Conservation (phyloP, 2,113 vertebrate species). For the Gymnorhina tibicen region DNA sequence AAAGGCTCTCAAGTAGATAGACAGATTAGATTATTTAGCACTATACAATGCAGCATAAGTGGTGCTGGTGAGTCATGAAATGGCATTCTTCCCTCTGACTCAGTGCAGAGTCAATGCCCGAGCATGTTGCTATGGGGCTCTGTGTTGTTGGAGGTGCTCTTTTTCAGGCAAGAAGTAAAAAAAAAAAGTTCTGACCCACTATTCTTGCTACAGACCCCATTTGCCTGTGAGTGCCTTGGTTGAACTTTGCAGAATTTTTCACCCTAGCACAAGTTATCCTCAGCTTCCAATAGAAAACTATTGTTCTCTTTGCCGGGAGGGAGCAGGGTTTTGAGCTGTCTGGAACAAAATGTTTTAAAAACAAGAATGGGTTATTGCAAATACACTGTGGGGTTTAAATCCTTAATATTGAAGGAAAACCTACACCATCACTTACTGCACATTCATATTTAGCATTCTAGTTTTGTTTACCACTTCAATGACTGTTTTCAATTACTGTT, state of each 20-base stretch:
- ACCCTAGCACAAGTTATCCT: slow-evolving; percentile 4
- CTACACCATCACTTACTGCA: slow-evolving; percentile 10
- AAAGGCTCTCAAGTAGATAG: slow-evolving; percentile 47
- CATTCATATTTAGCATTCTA: slow-evolving; percentile 31
- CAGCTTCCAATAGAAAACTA: background rate
- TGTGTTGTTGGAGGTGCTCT: slow-evolving; percentile 41
- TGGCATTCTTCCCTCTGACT: slow-evolving; percentile 60
- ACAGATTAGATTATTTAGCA: slow-evolving; percentile 66
- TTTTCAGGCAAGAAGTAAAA: background rate
- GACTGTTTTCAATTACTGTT: slow-evolving; percentile 55
- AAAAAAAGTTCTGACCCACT: background rate
- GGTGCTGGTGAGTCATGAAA: slow-evolving; percentile 55
- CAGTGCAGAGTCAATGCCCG: slow-evolving; percentile 41
- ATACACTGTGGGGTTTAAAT: slow-evolving; percentile 18
- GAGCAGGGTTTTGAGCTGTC: slow-evolving; percentile 15
- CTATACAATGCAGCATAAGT: slow-evolving; percentile 45
- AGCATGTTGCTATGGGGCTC: slow-evolving; percentile 54
- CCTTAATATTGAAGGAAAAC: slow-evolving; percentile 25
- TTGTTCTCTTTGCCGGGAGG: slow-evolving; percentile 37
- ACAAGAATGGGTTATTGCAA: slow-evolving; percentile 25
- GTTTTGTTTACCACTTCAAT: slow-evolving; percentile 56
- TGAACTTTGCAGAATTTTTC: slow-evolving; percentile 10
- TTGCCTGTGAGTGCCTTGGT: background rate
- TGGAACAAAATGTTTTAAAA: slow-evolving; percentile 46
- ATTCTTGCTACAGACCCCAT: background rate